Conservation (phyloP, 2,797 vertebrate genomes). For the Pogoniulus pusillus region DNA sequence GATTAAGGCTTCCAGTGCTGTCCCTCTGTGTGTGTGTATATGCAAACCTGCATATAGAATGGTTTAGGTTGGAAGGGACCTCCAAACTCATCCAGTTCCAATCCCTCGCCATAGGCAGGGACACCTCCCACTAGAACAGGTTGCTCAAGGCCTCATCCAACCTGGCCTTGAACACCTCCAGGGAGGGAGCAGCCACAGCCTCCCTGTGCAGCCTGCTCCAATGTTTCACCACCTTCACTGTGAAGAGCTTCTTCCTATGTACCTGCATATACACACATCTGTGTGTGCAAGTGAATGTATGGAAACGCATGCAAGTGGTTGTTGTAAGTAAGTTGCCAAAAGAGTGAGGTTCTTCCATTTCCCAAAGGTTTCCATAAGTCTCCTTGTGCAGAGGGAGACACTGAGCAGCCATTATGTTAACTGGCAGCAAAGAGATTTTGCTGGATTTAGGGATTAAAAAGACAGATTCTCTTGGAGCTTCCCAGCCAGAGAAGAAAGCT, state of each 20-base stretch:
- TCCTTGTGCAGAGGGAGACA: background rate
- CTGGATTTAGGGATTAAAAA: background rate
- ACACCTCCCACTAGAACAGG: no score
- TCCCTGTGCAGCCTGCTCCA: no score
- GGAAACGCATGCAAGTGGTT: background rate
- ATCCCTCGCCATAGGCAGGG: no score
- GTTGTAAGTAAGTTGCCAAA: background rate
- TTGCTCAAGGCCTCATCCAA: no score
- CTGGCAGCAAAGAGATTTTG: background rate
- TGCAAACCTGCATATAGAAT: background rate
- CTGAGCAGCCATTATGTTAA: background rate
- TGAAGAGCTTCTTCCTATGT: no score
- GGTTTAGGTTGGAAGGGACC: no score
- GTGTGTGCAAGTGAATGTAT: background rate
- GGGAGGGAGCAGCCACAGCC: no score
- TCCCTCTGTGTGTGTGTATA: rapidly evolving
- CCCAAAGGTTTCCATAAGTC: background rate
- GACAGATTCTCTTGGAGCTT: background rate
- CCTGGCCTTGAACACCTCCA: no score
- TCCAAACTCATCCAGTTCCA: no score
- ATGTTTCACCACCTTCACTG: no score
- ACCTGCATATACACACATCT: no score
- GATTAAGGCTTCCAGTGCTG: background rate
- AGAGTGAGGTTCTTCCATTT: background rate
- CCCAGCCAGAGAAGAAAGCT: background rate